Base-by-base conservation (phyloP, 2,797 vertebrate species). In the Lutjanus campechanus region DNA sequence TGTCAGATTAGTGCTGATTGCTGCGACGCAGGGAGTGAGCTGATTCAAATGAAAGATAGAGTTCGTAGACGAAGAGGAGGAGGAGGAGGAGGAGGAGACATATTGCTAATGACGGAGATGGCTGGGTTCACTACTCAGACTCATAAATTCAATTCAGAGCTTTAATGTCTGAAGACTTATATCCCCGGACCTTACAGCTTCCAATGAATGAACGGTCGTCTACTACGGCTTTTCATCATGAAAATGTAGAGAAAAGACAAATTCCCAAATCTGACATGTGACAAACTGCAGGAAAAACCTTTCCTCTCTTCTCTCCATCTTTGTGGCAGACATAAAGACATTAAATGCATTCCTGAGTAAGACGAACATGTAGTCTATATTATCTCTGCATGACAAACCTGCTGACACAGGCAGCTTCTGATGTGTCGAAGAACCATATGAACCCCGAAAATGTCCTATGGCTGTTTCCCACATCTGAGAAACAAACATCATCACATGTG, bases 141-240 rank as follows among this genome's bases (percentile, higher is more conserved):
- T 77, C 69, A 74, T 91, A 77, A 86, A 92, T 90, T 89, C 53
- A 85, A 74, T 64, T 76, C 58, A 16, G 49, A 67, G 49, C 54
- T 82, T 75, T 85, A 83, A 75, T 73, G 81, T 84, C 84, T 84
- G 53, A 73, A 74, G 76, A 83, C 78, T 67, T 68, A 60, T 44
- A 53, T 68, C 71, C 56, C 19, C 29, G 22, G 79, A 83, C 83
- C 77, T 51, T n/a, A 12, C 20, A 64, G 74, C 76, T 79, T 84
- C 79, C 41, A 76, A 11, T 77, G 9, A 87, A 87, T 84, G 59
- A 71, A 73, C 59, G 59, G 60, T 80, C 73, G 55, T 65, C 68
- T 61, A 16, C 53, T 63, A 74, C 71, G 47, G 66, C 59, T 41
- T 76, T 69, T 43, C 59, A 68, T 54, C 40, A 73, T 36, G 54